These are phyloP conservation scores for Drosophila santomea DNA, from an alignment of 1,140 invertebrate genomes.

Conservation along the genomic window DNA sequence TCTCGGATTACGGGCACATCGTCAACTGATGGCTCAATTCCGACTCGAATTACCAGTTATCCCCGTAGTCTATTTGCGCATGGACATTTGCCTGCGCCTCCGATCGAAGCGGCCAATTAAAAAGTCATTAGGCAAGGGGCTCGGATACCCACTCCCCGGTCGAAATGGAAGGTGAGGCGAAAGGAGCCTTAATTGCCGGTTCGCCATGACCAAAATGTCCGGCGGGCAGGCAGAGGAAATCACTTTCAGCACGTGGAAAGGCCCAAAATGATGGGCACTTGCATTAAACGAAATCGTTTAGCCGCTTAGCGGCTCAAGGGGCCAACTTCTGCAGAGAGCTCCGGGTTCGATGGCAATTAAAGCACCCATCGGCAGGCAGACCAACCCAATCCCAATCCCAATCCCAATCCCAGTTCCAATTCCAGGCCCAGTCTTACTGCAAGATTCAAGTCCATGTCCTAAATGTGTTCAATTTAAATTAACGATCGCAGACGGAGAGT, in stretches of 20 bases:
- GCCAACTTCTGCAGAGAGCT: neutral
- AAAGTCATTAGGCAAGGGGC: constrained; percentile 71
- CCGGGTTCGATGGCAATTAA: constrained; percentile 64
- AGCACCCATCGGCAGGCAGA: constrained; percentile 33
- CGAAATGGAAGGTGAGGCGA: neutral
- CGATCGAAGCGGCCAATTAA: constrained; percentile 59
- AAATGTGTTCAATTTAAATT: constrained; percentile 83
- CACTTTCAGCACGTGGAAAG: constrained; percentile 74
- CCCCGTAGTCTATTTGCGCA: constrained; percentile 18
- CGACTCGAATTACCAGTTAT: constrained; percentile 53
- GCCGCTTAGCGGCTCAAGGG: constrained; percentile 19
- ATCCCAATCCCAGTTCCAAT: neutral
- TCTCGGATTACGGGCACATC: constrained; percentile 56
- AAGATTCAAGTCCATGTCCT: constrained; percentile 62
- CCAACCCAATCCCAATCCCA: constrained; percentile 11
- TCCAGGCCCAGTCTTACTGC: neutral
- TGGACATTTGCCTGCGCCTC: constrained; percentile 41
- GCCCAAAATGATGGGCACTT: constrained; percentile 78
- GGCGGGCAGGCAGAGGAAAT: constrained; percentile 49
- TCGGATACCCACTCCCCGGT: constrained; percentile 3
- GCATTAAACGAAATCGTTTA: constrained; percentile 82
- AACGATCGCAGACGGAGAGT: constrained; percentile 68
- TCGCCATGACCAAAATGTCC: constrained; percentile 73
- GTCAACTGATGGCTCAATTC: constrained; percentile 64
- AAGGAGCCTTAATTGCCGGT: constrained; percentile 69